Evolutionary conservation across 37 sponge, comb jelly and placozoan species (phyloP).

Genomic region (Cliona cf. orientalis): DNA sequence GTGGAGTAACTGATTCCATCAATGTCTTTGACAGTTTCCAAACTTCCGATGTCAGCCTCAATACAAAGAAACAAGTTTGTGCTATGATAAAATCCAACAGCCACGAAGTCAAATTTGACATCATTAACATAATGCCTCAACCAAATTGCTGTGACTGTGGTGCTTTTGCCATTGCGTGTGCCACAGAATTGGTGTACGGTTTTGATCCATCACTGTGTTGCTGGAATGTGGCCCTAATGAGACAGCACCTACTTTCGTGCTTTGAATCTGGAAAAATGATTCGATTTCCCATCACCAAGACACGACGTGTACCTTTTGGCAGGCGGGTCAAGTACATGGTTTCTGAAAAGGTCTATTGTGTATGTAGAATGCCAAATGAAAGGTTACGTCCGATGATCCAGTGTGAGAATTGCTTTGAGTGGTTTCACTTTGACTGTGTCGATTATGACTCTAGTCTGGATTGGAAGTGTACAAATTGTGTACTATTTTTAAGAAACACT

Average conservation of each 20-base stretch:
- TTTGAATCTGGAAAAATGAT: not conserved
- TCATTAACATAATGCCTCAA: not conserved
- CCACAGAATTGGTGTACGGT: not conserved
- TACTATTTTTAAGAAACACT: too few species aligned
- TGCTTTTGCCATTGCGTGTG: not conserved
- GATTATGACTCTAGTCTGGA: too few species aligned
- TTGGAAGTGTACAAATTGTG: too few species aligned
- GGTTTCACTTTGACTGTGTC: too few species aligned
- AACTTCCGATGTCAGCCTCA: not conserved
- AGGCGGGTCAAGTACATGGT: not conserved
- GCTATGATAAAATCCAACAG: not conserved
- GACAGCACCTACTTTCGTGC: not conserved
- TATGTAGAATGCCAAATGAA: conserved; percentile 11
- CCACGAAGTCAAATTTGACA: not conserved
- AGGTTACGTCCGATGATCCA: not conserved
- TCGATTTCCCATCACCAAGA: not conserved
- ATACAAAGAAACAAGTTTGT: not conserved
- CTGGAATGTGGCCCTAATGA: not conserved
- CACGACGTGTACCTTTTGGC: not conserved
- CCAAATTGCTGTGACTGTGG: conserved; percentile 5
- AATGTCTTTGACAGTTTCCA: not conserved
- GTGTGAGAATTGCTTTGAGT: too few species aligned
- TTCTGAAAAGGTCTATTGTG: not conserved
- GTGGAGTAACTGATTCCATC: not conserved
- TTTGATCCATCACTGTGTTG: conserved; percentile 5